phyloP scores from a whole-genome alignment of 2,888 invertebrate species.

The Leucophenga montana region DNA sequence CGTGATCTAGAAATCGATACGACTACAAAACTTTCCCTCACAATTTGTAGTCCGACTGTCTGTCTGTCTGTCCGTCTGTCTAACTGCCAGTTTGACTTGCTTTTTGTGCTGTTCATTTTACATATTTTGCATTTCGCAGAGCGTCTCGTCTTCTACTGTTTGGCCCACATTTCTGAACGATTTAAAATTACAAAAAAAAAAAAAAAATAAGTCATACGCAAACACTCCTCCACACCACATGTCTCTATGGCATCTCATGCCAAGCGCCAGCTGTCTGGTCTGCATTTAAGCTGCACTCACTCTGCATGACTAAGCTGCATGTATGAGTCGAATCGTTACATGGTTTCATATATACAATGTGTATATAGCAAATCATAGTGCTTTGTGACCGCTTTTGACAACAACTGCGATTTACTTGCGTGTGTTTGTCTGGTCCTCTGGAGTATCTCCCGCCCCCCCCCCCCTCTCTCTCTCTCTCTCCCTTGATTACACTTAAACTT shows the following conservation, averaged over 20 bases:
- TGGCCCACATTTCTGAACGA: slow-evolving; percentile 23
- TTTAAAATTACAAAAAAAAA: not conserved
- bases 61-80: slow-evolving; percentile 18
- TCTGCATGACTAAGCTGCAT: slow-evolving; percentile 16
- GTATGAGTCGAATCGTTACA: not conserved
- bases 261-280: not conserved
- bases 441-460: no score
- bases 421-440: not conserved
- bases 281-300: not conserved
- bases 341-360: not conserved
- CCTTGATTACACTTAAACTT: not conserved
- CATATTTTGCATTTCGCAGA: slow-evolving; percentile 36
- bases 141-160: not conserved
- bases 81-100: not conserved
- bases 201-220: slow-evolving; percentile 1
- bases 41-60: slow-evolving; percentile 34
- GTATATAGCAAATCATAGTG: not conserved
- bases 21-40: slow-evolving; percentile 55
- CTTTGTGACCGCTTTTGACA: not conserved
- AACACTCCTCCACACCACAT: not conserved
- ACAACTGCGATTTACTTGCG: slow-evolving; percentile 9
- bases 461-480: no score
- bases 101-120: slow-evolving; percentile 50
- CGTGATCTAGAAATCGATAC: slow-evolving; percentile 61
- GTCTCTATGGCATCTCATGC: not conserved